These are phyloP conservation scores for Eupithecia vulgata DNA, from an alignment of 2,888 invertebrate genomes.

Conservation along the genomic window DNA sequence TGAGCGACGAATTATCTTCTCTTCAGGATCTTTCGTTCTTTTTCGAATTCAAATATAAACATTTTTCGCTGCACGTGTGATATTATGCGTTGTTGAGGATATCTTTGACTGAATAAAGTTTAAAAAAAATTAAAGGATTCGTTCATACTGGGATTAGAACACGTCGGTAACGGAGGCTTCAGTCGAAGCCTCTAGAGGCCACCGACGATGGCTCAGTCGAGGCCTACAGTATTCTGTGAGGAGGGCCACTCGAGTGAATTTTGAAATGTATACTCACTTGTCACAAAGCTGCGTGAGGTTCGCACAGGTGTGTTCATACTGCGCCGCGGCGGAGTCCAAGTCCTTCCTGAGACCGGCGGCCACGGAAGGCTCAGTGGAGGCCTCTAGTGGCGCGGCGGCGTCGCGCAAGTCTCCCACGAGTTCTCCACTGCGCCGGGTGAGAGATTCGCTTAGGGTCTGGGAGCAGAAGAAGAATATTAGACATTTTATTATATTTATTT, in stretches of 20 bases:
- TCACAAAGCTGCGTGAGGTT: constrained; percentile 90
- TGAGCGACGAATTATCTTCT: too few species aligned
- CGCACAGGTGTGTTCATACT: constrained; percentile 91
- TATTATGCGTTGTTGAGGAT: too few species aligned
- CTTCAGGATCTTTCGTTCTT: too few species aligned
- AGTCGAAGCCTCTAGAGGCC: too few species aligned
- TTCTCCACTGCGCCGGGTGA: constrained; percentile 90
- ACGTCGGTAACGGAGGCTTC: too few species aligned
- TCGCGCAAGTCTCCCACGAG: constrained; percentile 88
- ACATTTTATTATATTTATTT: too few species aligned
- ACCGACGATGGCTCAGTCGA: too few species aligned
- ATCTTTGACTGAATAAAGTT: too few species aligned
- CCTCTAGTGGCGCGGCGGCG: constrained; percentile 89
- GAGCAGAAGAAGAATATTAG: background rate
- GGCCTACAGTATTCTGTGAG: background rate
- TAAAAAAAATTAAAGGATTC: too few species aligned
- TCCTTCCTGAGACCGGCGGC: constrained; percentile 89
- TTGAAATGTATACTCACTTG: constrained; percentile 64
- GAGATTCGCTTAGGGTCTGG: constrained; percentile 86
- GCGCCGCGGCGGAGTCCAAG: constrained; percentile 90
- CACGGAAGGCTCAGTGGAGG: constrained; percentile 88
- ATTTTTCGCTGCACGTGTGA: too few species aligned
- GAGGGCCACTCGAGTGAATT: background rate
- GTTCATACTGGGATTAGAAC: too few species aligned
- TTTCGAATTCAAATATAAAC: too few species aligned